Evolutionary conservation across 2,113 vertebrate species (phyloP).

Genomic region (Phalacrocorax brasilianus): DNA sequence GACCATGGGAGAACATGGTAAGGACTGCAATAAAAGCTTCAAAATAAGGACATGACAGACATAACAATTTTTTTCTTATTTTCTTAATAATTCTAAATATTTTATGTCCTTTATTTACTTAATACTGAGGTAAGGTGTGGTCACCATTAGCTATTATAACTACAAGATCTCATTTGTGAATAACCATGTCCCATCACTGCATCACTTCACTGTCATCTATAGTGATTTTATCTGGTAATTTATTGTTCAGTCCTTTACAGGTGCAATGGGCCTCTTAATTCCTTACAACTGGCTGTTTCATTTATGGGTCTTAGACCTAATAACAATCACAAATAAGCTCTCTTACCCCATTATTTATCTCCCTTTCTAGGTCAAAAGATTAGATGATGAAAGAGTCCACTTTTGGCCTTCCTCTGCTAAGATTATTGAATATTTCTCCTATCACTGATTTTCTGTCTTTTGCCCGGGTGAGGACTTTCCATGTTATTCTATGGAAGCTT

Average conservation of each 20-base stretch:
- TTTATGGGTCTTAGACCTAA: not conserved
- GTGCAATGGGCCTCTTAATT: not conserved
- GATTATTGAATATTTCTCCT: not conserved
- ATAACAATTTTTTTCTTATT: not conserved
- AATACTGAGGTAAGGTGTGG: not conserved
- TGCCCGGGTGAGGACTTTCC: not conserved
- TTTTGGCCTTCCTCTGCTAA: not conserved
- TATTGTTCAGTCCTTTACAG: not conserved
- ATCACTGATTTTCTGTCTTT: not conserved
- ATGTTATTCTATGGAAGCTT: not conserved
- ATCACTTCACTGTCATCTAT: not conserved
- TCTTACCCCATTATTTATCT: not conserved
- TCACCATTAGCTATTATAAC: not conserved
- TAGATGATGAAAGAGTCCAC: not conserved
- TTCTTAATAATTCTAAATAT: not conserved
- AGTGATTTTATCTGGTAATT: not conserved
- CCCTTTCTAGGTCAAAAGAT: not conserved
- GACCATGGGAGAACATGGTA: not conserved
- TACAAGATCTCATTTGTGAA: not conserved
- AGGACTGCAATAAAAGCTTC: not conserved
- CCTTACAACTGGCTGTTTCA: not conserved
- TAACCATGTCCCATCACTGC: not conserved
- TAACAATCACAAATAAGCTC: not conserved
- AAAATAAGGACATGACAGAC: not conserved
- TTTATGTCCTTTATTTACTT: not conserved